Evolutionary conservation across 2,113 vertebrate species (phyloP).

Genomic region (Gadus chalcogrammus): DNA sequence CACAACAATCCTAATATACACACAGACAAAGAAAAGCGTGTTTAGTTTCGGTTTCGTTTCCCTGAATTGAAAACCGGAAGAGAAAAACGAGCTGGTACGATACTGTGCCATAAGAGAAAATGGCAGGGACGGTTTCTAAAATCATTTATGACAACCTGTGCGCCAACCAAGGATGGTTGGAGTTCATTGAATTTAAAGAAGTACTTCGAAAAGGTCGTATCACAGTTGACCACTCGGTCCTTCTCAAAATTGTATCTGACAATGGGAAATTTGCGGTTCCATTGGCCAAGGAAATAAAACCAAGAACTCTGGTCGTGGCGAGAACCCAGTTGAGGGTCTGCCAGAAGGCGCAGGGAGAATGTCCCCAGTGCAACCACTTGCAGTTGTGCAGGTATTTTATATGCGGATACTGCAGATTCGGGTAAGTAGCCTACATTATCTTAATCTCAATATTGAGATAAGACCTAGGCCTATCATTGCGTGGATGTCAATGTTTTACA

Average conservation of each 20-base stretch:
- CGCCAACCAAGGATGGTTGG: slow-evolving; percentile 56
- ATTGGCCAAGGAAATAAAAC: neutral
- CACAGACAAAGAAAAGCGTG: too few relatives aligned
- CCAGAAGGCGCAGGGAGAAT: slow-evolving; percentile 41
- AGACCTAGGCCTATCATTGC: neutral
- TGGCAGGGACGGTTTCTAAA: too few relatives aligned
- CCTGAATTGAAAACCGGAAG: neutral
- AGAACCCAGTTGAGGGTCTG: slow-evolving; percentile 66
- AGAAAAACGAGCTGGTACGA: neutral
- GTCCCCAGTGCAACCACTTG: slow-evolving; percentile 47
- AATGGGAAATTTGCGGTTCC: slow-evolving; percentile 41
- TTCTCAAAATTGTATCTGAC: slow-evolving; percentile 47
- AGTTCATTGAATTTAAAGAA: slow-evolving; percentile 37
- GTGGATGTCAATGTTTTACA: neutral
- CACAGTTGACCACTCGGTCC: slow-evolving; percentile 3
- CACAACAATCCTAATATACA: too few relatives aligned
- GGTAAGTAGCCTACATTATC: slow-evolving; percentile 53
- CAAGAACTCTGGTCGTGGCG: slow-evolving; percentile 55
- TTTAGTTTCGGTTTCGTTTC: slow-evolving; percentile 55
- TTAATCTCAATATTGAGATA: neutral
- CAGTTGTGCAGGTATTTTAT: slow-evolving; percentile 68
- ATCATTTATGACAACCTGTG: slow-evolving; percentile 48
- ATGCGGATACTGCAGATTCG: slow-evolving; percentile 63
- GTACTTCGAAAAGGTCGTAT: slow-evolving; percentile 19
- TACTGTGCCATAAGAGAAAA: neutral